Percentiles rank a stretch among this genome's conserved stretches.
These are phyloP conservation scores for Zaprionus nigranus DNA, from an alignment of 1,140 invertebrate genomes.

Conservation along the genomic window DNA sequence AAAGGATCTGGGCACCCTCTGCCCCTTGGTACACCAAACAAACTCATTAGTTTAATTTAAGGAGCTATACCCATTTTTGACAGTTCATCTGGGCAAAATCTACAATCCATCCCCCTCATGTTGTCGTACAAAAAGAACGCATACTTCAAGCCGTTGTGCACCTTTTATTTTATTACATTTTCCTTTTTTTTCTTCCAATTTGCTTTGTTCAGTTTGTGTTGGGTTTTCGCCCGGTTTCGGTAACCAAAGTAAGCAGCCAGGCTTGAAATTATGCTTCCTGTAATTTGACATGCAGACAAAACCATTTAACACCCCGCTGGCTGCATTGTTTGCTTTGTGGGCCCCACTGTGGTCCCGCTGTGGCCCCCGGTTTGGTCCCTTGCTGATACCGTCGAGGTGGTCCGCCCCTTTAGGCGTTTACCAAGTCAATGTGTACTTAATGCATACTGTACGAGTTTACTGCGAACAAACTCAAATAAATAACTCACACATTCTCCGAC, in stretches of 20 bases:
- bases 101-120: background rate
- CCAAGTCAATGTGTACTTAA: slow-evolving; percentile 46
- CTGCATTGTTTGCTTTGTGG: slow-evolving; percentile 67
- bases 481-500: slow-evolving; percentile 16
- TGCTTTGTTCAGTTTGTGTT: slow-evolving; percentile 52
- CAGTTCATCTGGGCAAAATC: background rate
- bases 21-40: slow-evolving; percentile 34
- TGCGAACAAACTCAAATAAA: slow-evolving; percentile 38
- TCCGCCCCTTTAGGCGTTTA: slow-evolving; percentile 29
- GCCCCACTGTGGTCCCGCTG: background rate
- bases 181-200: slow-evolving; percentile 27
- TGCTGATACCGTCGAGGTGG: background rate
- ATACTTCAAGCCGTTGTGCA: slow-evolving; percentile 63
- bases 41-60: slow-evolving; percentile 59
- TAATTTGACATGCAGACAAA: slow-evolving; percentile 83
- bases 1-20: slow-evolving; percentile 33
- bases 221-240: too few relatives aligned
- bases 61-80: background rate
- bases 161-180: slow-evolving; percentile 60
- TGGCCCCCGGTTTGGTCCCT: background rate
- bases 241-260: slow-evolving; percentile 64
- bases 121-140: slow-evolving; percentile 41
- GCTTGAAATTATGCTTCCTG: slow-evolving; percentile 82
- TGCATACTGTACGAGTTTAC: slow-evolving; percentile 37
- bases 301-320: slow-evolving; percentile 79